phyloP scores from a whole-genome alignment of 2,888 invertebrate species.

The Brenthis hecate region DNA sequence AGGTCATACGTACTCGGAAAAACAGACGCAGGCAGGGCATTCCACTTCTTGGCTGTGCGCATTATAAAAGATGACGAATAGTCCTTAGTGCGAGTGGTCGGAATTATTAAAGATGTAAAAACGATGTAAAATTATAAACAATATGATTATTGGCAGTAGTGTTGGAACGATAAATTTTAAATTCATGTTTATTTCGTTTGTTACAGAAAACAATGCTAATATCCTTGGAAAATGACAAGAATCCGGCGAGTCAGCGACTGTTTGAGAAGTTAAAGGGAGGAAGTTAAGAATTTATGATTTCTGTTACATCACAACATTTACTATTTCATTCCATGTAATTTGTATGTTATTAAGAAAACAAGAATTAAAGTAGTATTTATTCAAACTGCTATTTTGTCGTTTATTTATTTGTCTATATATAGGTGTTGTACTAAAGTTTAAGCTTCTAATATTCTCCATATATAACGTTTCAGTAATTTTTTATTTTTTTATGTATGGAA shows the following conservation, averaged over 20 bases:
- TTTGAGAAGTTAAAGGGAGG: slow-evolving; percentile 55
- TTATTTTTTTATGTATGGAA: no score
- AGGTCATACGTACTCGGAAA: no score
- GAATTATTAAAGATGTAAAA: no score
- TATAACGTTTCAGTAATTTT: no score
- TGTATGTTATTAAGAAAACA: background rate
- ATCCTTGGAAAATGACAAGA: slow-evolving; percentile 54
- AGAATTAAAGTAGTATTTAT: background rate
- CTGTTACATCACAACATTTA: background rate
- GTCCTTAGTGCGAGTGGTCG: no score
- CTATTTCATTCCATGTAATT: background rate
- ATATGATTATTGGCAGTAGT: no score
- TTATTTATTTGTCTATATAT: background rate
- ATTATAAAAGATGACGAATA: no score
- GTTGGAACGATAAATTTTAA: no score
- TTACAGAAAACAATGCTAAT: slow-evolving; percentile 66
- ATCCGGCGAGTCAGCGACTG: slow-evolving; percentile 51
- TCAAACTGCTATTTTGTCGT: background rate
- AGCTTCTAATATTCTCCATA: no score
- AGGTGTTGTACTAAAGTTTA: background rate
- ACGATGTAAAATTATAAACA: no score
- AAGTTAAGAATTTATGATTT: slow-evolving; percentile 6
- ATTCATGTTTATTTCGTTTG: slow-evolving; percentile 36
- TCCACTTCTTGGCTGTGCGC: no score
- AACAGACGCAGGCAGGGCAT: no score